Evolutionary conservation across 2,113 vertebrate genomes (phyloP), one percentile per base, ranked within the genome.

Genomic region (Lucifuga dentata): DNA sequence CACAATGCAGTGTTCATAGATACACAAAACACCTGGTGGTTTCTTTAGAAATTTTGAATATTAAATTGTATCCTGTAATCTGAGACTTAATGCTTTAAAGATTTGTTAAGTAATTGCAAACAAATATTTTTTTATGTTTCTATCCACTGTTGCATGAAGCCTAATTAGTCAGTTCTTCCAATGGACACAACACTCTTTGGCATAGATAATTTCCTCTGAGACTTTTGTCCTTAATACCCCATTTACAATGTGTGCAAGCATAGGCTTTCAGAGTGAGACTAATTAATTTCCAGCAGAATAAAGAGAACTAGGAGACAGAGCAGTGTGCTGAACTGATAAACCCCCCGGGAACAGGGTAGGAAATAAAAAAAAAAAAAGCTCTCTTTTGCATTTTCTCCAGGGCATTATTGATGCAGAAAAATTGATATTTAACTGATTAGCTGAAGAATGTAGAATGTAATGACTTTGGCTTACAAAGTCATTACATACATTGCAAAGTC

Each of bases 281-380:
- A 85, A 87, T 89, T 88, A 79, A 83, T 88, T 87, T 85, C 61
- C 45, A 74, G 16, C 71, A 79, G 74, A 49, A 86, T 68, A 57
- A 48, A 76, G 64, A 72, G 44, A 57, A 76, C 36, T 2, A 17
- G 38, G 40, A 66, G 62, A 74, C n/a, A 8, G 61, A 63, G 43
- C 23, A 64, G 46, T 51, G 59, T 32, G 62, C 44, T 73, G 50
- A 39, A 70, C 73, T 69, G 68, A 80, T 76, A 72, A 73, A 76
- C 32, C 70, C 41, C 32, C 51, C 26, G 73, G 62, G 72, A 85
- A 49, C n/a, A 46, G 3, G 35, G 48, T n/a, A 7, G 24, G 13
- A 65, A 39, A 76, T 2, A 23, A 43, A 29, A 46, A 58, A 65
- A 68, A 67, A 55, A 68, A 36, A 77, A 13, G 0, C 8, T 67